Percentiles rank a stretch among this genome's conserved stretches.
phyloP scores from a whole-genome alignment of 2,888 invertebrate genomes.

The Kryphioiulus occultus region DNA sequence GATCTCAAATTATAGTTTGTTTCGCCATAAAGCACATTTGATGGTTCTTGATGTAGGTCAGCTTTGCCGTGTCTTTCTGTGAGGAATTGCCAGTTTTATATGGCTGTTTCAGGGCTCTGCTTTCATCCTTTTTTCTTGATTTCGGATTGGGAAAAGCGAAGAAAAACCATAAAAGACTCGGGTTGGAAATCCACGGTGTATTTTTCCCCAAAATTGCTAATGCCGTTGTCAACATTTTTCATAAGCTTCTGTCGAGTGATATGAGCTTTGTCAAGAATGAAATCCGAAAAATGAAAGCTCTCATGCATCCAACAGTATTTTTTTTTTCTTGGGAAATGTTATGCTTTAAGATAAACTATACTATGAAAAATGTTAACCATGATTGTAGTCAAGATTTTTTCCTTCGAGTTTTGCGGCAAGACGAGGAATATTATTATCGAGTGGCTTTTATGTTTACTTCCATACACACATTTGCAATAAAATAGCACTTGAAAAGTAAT shows the following conservation, averaged over 20 bases:
- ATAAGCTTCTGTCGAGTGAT: not conserved
- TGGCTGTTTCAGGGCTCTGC: not conserved
- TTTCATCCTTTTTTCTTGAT: conserved; percentile 4
- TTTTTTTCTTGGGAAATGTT: not conserved
- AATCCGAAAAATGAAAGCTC: not conserved
- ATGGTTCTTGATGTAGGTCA: not conserved
- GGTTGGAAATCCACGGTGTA: not conserved
- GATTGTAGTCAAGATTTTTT: not conserved
- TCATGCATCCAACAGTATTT: no score
- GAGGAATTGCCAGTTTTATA: not conserved
- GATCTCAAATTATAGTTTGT: not conserved
- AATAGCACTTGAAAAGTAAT: conserved; percentile 22
- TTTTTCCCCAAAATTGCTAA: not conserved
- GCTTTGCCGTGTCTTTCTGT: not conserved
- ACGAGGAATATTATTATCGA: conserved; percentile 3
- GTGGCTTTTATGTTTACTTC: conserved; percentile 21
- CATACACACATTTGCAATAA: not conserved
- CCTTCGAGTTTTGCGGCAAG: not conserved
- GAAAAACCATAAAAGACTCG: not conserved
- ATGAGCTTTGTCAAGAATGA: not conserved
- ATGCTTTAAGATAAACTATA: not conserved
- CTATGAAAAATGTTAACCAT: not conserved
- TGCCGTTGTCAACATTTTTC: conserved; percentile 25
- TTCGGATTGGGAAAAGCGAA: not conserved
- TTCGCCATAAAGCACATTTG: not conserved